Base-by-base conservation (phyloP, 2,797 vertebrate species). In the Mus minutoides region DNA sequence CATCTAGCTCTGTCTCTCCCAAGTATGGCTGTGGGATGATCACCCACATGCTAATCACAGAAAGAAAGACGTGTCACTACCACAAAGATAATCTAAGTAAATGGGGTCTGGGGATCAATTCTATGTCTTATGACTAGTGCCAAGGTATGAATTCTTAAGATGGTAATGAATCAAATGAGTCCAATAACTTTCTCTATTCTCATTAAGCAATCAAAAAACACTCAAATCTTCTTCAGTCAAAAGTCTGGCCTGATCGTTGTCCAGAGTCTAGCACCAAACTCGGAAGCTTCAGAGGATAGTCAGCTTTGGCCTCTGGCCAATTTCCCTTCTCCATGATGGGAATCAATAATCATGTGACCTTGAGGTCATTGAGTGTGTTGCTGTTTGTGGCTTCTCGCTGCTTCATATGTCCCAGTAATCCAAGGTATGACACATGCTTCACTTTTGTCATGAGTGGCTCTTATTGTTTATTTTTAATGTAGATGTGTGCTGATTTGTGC, bases 151-250 rank as follows among this genome's bases (percentile, higher is more conserved):
- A 86, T 83, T 78, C 54, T 37, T 75, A 37, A 69, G 46, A 62
- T 16, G 78, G 11, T 64, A 82, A 52, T 84, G 93, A 93, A 95
- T 91, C 58, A 97, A 95, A 31, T 86, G 75, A 84, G 54, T 93
- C 82, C 71, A 34, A 0, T 85, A 75, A 92, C 40, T 85, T 64
- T 78, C 46, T 0, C 77, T 49, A 37, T n/a, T 75, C 93, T 78
- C 62, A 49, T 14, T 87, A 71, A 97, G 56, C 34, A 90, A 94
- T 73, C 85, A 60, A 19, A 0, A 7, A 24, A 11, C 54, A 92
- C 84, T 96, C 71, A 80, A 46, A 17, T 88, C 62, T 60, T 86
- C 37, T 90, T 88, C n/a, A 9, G 19, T 88, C 73, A 89, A 90
- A 89, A 90, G 85, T 22, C 40, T 8, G 12, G 49, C 67, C 58